Conservation (phyloP, 2,888 invertebrate species). For the Odontomyia ornata region DNA sequence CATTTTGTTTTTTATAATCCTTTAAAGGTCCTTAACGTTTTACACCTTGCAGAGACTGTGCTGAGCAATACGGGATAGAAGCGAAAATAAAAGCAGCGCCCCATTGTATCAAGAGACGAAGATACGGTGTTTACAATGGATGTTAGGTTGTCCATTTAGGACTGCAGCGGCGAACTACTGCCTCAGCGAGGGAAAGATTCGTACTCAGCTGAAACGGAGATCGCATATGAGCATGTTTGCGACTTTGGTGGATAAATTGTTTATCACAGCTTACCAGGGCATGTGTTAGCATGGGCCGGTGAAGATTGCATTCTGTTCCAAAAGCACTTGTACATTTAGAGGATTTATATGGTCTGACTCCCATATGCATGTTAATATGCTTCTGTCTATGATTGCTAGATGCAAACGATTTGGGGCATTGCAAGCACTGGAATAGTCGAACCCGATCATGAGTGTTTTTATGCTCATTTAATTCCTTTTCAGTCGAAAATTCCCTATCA, state of each 20-base stretch:
- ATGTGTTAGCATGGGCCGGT: conserved; percentile 32
- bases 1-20: too few species aligned
- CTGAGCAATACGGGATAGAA: too few species aligned
- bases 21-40: too few species aligned
- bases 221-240: conserved; percentile 49
- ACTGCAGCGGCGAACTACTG: too few species aligned
- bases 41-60: too few species aligned
- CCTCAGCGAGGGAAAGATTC: too few species aligned
- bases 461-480: background rate
- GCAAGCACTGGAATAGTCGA: conserved; percentile 40
- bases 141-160: too few species aligned
- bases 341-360: conserved; percentile 24
- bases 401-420: conserved; percentile 46
- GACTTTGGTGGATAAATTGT: conserved; percentile 49
- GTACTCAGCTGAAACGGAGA: too few species aligned
- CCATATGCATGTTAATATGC: conserved; percentile 40
- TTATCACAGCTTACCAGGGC: conserved; percentile 50
- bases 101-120: too few species aligned
- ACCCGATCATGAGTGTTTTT: conserved; percentile 12
- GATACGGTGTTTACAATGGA: too few species aligned
- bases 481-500: conserved; percentile 11
- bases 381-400: conserved; percentile 20
- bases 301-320: conserved; percentile 18
- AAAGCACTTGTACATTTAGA: conserved; percentile 9
- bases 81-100: too few species aligned